Base-by-base conservation (phyloP, 2,113 vertebrate genomes). In the Corythoichthys haematopterus region DNA sequence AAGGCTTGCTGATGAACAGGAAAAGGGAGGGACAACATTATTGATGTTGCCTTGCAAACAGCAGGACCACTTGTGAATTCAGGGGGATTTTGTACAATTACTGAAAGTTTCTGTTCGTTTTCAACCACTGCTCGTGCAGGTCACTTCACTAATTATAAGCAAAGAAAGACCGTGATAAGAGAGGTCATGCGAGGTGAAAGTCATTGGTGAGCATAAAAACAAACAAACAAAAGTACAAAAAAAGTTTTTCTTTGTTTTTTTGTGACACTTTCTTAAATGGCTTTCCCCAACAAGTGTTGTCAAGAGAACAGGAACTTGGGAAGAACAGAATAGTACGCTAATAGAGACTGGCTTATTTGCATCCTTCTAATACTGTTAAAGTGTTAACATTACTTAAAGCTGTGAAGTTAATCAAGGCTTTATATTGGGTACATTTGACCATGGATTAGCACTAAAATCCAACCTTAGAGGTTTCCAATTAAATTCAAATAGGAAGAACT, bases 1-100 rank as follows among this genome's bases (percentile, higher is more conserved):
- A 98, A 85, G 0, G 33, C 91, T 96, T 98, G 95, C 96, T 98
- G 85, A 57, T 48, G 2, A 55, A 0, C 59, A 69, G 72, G 45
- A 11, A 14, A 46, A 40, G 14, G 36, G 36, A 16, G 6, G 2
- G 35, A 36, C 12, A 37, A 37, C 33, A 8, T 53, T n/a, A 53
- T n/a, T 16, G n/a, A 0, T n/a, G n/a, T 15, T 6, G 40, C n/a
- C n/a, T 7, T 6, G 5, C 15, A 51, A 51, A n/a, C 4, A 7
- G 50, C 16, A 2, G 2, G 16, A n/a, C n/a, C n/a, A 11, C 1
- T 10, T 53, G 48, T 16, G 15, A 51, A 6, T 11, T 53, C n/a
- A 28, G 20, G 7, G 10, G 9, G 20, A 53, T 53, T 53, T 53
- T 53, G 1, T 9, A 53, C 0, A 53, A 2, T 28, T 11, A 53